Conservation (phyloP, 2,888 invertebrate genomes). For the Blera fallax region DNA sequence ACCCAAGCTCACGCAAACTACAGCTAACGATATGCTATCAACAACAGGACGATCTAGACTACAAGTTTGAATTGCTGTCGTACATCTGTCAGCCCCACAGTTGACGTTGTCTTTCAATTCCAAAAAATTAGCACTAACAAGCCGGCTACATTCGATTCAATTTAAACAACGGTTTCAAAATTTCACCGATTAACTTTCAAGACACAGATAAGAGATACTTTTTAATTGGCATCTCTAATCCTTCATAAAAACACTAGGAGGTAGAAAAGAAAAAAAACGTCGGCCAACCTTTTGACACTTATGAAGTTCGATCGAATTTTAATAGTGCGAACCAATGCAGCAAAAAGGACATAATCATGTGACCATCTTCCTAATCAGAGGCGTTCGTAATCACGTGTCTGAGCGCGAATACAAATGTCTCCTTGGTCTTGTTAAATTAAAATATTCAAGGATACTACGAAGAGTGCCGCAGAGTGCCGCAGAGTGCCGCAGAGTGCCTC, state of each 20-base stretch:
- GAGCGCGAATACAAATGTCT: slow-evolving; percentile 66
- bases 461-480: background rate
- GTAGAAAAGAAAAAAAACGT: slow-evolving; percentile 10
- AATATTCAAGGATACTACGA: slow-evolving; percentile 60
- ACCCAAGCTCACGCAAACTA: too few species aligned
- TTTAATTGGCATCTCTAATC: slow-evolving; percentile 68
- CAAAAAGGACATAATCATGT: slow-evolving; percentile 71
- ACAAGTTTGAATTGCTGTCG: too few species aligned
- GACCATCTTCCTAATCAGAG: slow-evolving; percentile 68
- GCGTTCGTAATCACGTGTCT: slow-evolving; percentile 68
- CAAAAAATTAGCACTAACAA: slow-evolving; percentile 13
- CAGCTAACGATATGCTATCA: too few species aligned
- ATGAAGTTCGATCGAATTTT: slow-evolving; percentile 68
- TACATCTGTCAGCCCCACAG: background rate
- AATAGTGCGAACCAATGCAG: slow-evolving; percentile 62
- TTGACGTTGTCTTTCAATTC: background rate
- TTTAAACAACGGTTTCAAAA: background rate
- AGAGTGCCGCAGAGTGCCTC: background rate
- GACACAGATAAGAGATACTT: background rate
- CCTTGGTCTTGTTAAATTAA: slow-evolving; percentile 71
- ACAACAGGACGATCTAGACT: too few species aligned
- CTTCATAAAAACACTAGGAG: background rate
- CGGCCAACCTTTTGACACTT: slow-evolving; percentile 67
- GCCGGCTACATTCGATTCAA: background rate
- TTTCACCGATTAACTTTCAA: background rate